Evolutionary conservation across 2,888 invertebrate species (phyloP).

Genomic region (Nyleta sp.): DNA sequence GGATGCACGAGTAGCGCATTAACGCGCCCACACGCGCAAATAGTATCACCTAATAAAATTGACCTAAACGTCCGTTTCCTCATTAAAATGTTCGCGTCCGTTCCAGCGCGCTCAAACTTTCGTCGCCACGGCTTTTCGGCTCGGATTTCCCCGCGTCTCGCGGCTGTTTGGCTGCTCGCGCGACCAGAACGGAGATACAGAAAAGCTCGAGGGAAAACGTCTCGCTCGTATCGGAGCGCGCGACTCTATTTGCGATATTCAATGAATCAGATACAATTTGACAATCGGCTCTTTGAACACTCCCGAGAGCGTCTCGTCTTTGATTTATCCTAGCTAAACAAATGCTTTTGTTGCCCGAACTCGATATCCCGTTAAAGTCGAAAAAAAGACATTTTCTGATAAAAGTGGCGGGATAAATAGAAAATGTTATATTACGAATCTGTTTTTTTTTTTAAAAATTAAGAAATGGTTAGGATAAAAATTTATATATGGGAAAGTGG

Average conservation of each 20-base stretch:
- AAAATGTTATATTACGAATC: too few relatives aligned
- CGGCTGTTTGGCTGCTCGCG: conserved; percentile 42
- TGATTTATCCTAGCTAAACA: conserved; percentile 48
- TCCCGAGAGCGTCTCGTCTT: conserved; percentile 22
- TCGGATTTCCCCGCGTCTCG: conserved; percentile 21
- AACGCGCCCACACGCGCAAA: conserved; percentile 56
- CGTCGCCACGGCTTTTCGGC: conserved; percentile 67
- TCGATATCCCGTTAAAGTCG: conserved; percentile 13
- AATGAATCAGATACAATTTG: conserved; percentile 62
- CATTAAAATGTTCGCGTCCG: conserved; percentile 79
- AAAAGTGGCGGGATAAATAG: too few relatives aligned
- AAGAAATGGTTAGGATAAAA: too few relatives aligned
- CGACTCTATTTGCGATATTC: conserved; percentile 49
- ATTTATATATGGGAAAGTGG: too few relatives aligned
- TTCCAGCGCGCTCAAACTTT: conserved; percentile 74
- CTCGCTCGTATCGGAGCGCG: conserved; percentile 41
- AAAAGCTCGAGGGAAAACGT: conserved; percentile 32
- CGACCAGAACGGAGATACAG: conserved; percentile 43
- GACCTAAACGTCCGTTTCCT: conserved; percentile 79
- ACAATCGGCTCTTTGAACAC: conserved; percentile 47
- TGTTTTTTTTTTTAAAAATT: too few relatives aligned
- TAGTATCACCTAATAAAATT: conserved; percentile 63
- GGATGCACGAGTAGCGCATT: conserved; percentile 56
- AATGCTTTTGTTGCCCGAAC: conserved; percentile 37
- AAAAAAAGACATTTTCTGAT: background rate